These are phyloP conservation scores for Lamprotornis superbus DNA, from an alignment of 2,113 vertebrate genomes.

Conservation along the genomic window DNA sequence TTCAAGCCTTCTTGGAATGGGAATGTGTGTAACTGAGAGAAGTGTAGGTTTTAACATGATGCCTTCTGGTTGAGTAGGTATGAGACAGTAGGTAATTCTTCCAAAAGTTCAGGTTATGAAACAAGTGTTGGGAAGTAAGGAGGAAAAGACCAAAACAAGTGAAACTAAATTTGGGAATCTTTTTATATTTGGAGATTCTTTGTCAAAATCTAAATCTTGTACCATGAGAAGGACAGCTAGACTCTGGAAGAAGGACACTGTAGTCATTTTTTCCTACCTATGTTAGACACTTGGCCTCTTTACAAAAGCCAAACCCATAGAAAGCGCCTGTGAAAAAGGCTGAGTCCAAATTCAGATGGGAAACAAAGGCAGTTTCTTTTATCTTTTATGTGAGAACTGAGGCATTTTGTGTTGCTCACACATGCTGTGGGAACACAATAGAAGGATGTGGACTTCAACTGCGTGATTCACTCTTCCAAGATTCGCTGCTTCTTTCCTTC, in stretches of 20 bases:
- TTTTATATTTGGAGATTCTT: neutral
- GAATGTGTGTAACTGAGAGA: neutral
- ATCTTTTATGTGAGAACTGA: neutral
- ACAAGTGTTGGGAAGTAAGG: neutral
- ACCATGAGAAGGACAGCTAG: neutral
- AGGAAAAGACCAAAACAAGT: neutral
- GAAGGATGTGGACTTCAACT: neutral
- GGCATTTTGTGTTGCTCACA: neutral
- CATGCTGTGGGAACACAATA: neutral
- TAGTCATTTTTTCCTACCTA: neutral
- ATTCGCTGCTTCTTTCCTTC: neutral
- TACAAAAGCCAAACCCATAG: neutral
- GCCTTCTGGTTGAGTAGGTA: neutral
- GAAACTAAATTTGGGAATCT: neutral
- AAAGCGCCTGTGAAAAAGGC: neutral
- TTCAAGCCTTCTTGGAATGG: neutral
- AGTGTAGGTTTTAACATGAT: neutral
- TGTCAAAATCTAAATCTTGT: neutral
- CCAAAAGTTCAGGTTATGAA: neutral
- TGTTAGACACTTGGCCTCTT: neutral
- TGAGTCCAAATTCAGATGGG: neutral
- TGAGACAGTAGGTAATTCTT: neutral
- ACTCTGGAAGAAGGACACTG: neutral
- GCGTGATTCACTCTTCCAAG: neutral
- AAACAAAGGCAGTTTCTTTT: conserved; percentile 8